A percentile compares a stretch with the other conserved stretches of the same genome.
Conservation (phyloP, 2,113 vertebrate genomes). For the Leucoraja erinaceus region DNA sequence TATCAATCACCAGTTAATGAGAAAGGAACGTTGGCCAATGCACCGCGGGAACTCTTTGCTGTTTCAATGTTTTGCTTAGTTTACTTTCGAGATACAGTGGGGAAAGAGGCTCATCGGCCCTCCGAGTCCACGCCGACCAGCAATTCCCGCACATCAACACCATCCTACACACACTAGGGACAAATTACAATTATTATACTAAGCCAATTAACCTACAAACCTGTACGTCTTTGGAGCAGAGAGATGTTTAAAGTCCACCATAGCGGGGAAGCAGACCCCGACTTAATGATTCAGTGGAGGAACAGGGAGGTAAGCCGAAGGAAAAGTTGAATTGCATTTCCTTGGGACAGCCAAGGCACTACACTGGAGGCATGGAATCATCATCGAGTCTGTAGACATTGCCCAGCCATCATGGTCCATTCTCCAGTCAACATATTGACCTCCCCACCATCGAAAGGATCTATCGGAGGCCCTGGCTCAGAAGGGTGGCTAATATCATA, state of each 20-base stretch:
- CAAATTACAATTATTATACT: too few species aligned
- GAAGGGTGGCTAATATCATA: too few species aligned
- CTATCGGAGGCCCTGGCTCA: too few species aligned
- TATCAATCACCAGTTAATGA: background rate
- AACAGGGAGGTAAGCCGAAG: background rate
- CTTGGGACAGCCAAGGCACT: background rate
- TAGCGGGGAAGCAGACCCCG: background rate
- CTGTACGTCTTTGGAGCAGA: background rate
- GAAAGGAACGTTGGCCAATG: background rate
- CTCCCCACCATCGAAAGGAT: too few species aligned
- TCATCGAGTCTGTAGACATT: background rate
- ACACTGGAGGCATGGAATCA: background rate
- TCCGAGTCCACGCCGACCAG: too few species aligned
- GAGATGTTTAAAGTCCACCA: background rate
- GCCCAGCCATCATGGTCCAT: too few species aligned
- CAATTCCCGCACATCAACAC: too few species aligned
- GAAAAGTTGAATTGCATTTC: background rate
- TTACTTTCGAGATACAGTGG: too few species aligned
- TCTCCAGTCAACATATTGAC: too few species aligned
- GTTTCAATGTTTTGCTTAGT: background rate
- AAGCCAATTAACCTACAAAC: too few species aligned
- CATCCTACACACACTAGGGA: too few species aligned
- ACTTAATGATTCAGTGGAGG: background rate
- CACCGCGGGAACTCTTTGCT: background rate
- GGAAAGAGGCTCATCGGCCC: too few species aligned